phyloP scores from a whole-genome alignment of 2,797 vertebrate species.

The Dryobates pubescens region DNA sequence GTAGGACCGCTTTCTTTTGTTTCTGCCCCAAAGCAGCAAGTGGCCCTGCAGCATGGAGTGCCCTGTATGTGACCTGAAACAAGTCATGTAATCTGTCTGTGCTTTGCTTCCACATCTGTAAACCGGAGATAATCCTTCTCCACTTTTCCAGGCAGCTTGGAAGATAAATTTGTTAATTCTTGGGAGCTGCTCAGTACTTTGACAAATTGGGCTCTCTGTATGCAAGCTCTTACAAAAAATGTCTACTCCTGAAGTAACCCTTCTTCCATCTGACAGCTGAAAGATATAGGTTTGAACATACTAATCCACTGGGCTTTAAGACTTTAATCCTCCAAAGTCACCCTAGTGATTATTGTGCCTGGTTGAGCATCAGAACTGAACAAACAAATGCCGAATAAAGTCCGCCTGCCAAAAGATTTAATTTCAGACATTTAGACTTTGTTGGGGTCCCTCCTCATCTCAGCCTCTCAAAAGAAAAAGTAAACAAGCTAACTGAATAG shows the following conservation, averaged over 20 bases:
- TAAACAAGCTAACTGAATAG: background rate
- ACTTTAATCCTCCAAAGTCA: conserved; percentile 68
- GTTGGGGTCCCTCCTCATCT: background rate
- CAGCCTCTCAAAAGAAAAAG: background rate
- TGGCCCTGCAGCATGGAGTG: background rate
- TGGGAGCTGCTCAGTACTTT: conserved; percentile 53
- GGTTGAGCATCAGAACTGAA: conserved; percentile 53
- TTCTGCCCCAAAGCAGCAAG: background rate
- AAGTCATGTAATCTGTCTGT: conserved; percentile 33
- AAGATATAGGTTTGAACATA: conserved; percentile 62
- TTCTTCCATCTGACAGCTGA: conserved; percentile 60
- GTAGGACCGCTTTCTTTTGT: background rate
- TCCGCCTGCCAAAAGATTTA: conserved; percentile 40
- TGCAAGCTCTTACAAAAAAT: conserved; percentile 29
- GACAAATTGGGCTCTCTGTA: conserved; percentile 46
- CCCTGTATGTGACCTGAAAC: conserved; percentile 36
- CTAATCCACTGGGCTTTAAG: conserved; percentile 62
- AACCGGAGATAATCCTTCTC: conserved; percentile 59
- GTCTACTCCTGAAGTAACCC: conserved; percentile 1
- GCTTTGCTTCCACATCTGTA: conserved; percentile 42
- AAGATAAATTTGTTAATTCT: conserved; percentile 50
- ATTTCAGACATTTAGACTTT: conserved; percentile 29
- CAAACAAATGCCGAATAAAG: conserved; percentile 53
- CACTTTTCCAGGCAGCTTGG: conserved; percentile 37
- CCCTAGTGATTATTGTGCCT: conserved; percentile 50